Percentiles rank a stretch among this genome's conserved stretches.
These are phyloP conservation scores for Lophotriccus pileatus DNA, from an alignment of 2,797 vertebrate genomes.

Conservation along the genomic window DNA sequence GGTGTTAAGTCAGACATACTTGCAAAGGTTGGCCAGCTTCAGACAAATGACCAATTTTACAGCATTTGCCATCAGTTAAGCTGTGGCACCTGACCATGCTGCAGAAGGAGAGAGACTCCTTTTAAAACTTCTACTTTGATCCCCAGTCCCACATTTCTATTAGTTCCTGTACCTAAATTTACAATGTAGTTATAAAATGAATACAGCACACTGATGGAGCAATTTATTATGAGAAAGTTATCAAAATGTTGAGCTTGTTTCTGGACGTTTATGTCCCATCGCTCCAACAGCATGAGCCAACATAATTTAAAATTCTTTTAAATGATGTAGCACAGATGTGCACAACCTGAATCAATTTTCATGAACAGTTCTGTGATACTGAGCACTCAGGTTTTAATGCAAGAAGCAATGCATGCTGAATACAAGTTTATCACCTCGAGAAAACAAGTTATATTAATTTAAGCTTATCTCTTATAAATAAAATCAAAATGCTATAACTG, in stretches of 20 bases:
- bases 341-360: neutral
- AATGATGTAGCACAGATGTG: neutral
- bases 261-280: neutral
- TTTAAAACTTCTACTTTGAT: neutral
- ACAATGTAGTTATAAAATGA: neutral
- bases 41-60: neutral
- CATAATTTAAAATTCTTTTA: neutral
- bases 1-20: neutral
- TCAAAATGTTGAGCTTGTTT: neutral
- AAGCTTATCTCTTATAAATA: neutral
- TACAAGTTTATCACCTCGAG: neutral
- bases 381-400: neutral
- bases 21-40: neutral
- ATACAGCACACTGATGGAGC: neutral
- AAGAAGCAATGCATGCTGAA: neutral
- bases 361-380: neutral
- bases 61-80: neutral
- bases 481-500: neutral
- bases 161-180: neutral
- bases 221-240: neutral
- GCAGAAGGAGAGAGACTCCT: neutral
- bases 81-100: neutral
- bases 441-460: neutral
- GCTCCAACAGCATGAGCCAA: neutral
- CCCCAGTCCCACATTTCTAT: neutral